phyloP scores from a whole-genome alignment of 1,140 invertebrate species.

The Ceratosolen solmsi region DNA sequence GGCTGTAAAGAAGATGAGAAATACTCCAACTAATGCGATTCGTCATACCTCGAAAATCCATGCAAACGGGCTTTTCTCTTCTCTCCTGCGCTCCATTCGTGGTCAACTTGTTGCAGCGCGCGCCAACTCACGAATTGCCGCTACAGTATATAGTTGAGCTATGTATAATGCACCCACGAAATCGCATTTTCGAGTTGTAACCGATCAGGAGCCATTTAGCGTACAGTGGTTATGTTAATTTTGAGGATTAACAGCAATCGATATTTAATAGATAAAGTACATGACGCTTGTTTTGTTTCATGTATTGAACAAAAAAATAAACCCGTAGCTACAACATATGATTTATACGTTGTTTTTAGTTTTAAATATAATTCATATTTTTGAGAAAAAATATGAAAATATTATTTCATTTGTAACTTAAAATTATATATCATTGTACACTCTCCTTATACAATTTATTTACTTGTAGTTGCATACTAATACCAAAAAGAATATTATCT shows the following conservation, averaged over 20 bases:
- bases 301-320: background rate
- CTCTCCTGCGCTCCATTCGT: background rate
- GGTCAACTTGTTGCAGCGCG: slow-evolving; percentile 47
- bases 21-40: slow-evolving; percentile 34
- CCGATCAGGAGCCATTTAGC: background rate
- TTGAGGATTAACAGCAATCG: background rate
- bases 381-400: no score
- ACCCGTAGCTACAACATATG: no score
- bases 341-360: no score
- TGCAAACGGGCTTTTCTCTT: slow-evolving; percentile 44
- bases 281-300: background rate
- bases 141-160: background rate
- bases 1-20: no score
- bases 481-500: no score
- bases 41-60: slow-evolving; percentile 47
- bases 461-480: no score
- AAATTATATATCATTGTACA: no score
- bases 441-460: no score
- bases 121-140: background rate
- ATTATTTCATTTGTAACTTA: no score
- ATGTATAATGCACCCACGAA: slow-evolving; percentile 26
- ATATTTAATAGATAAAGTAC: background rate
- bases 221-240: background rate
- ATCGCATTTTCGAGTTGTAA: slow-evolving; percentile 40
- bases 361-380: no score